Percentiles rank a stretch among this genome's conserved stretches.
These are phyloP conservation scores for Nyctibius grandis DNA, from an alignment of 2,797 vertebrate species.

Conservation along the genomic window DNA sequence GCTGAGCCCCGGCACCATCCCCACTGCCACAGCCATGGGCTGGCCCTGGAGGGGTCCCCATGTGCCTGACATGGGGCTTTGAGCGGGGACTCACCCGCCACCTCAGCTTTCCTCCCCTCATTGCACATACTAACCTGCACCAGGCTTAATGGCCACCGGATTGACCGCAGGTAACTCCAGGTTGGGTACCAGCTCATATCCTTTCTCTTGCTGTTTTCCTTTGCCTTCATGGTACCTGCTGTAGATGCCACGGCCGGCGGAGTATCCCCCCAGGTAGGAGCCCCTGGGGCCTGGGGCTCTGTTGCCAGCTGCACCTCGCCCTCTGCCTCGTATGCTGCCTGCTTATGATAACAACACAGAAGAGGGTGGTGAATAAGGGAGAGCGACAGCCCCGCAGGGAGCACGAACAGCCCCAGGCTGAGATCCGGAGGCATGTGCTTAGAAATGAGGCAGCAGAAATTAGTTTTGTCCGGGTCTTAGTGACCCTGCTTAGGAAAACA, in stretches of 20 bases:
- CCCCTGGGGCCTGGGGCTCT: conserved; percentile 93
- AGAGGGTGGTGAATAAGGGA: conserved; percentile 47
- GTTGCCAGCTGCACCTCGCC: conserved; percentile 91
- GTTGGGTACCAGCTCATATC: conserved; percentile 93
- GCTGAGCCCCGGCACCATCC: accelerated
- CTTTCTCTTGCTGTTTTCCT: conserved; percentile 92
- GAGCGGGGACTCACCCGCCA: not conserved
- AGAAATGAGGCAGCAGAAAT: not conserved
- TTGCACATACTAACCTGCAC: conserved; percentile 90
- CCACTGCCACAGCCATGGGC: accelerated
- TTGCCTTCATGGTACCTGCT: conserved; percentile 99
- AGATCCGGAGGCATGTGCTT: not conserved
- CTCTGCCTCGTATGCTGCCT: conserved; percentile 98
- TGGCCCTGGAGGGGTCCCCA: not conserved
- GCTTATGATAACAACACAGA: conserved; percentile 89
- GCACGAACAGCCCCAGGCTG: not conserved
- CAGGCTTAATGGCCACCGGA: conserved; percentile 92
- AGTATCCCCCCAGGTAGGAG: conserved; percentile 98
- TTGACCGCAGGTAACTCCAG: conserved; percentile 94
- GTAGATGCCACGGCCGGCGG: conserved; percentile 98
- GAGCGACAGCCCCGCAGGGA: not conserved
- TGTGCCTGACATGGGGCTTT: not conserved
- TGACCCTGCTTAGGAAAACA: not conserved
- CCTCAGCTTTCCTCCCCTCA: not conserved
- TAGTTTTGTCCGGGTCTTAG: not conserved